Conservation (phyloP, 2,888 invertebrate species). For the Caenorhabditis zanzibari region DNA sequence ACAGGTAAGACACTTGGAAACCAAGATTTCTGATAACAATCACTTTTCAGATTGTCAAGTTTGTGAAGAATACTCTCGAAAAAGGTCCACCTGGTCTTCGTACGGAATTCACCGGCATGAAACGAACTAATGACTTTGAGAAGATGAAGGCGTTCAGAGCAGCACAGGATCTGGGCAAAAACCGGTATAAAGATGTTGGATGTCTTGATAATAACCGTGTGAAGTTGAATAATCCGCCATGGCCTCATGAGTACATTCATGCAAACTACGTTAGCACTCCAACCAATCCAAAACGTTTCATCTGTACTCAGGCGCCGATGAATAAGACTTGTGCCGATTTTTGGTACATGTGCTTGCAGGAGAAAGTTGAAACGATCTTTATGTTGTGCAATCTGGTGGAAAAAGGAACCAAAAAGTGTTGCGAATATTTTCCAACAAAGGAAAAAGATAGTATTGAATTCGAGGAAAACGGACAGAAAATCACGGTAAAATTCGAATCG, state of each 20-base stretch:
- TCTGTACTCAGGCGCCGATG: slow-evolving; percentile 18
- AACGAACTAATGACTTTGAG: slow-evolving; percentile 46
- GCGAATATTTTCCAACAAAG: slow-evolving; percentile 35
- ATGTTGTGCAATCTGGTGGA: slow-evolving; percentile 70
- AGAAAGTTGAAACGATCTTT: slow-evolving; percentile 59
- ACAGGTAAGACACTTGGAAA: not conserved
- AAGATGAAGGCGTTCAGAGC: slow-evolving; percentile 50
- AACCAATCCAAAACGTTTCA: slow-evolving; percentile 7
- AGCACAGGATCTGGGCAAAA: slow-evolving; percentile 38
- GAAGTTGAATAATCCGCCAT: slow-evolving; percentile 41
- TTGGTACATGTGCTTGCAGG: slow-evolving; percentile 47
- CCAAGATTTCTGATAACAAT: not conserved
- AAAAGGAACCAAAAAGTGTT: slow-evolving; percentile 56
- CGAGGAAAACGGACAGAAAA: slow-evolving; percentile 19
- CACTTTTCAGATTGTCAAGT: slow-evolving; percentile 35
- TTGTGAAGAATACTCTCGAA: slow-evolving; percentile 25
- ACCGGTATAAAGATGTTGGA: slow-evolving; percentile 67
- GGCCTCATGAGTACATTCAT: slow-evolving; percentile 38
- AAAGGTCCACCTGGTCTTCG: slow-evolving; percentile 22
- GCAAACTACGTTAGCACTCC: slow-evolving; percentile 11
- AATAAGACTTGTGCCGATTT: slow-evolving; percentile 22
- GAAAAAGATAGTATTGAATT: slow-evolving; percentile 11
- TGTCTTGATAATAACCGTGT: slow-evolving; percentile 69
- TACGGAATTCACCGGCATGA: slow-evolving; percentile 20
- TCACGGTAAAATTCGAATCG: slow-evolving; percentile 35